These are phyloP conservation scores for Reinhardtius hippoglossoides DNA, from an alignment of 2,113 vertebrate genomes.

Conservation along the genomic window DNA sequence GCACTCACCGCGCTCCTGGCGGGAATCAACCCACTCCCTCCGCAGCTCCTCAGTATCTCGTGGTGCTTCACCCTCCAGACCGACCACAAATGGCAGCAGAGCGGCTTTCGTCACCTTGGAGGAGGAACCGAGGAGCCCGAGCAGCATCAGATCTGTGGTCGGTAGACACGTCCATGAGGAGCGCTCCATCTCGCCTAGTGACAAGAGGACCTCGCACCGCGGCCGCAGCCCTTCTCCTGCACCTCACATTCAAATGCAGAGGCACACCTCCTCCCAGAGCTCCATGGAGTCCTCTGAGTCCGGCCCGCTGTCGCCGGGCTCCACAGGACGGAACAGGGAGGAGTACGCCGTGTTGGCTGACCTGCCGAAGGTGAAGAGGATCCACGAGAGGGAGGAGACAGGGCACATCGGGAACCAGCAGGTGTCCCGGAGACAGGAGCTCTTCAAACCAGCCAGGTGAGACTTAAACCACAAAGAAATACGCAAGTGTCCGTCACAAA, in stretches of 20 bases:
- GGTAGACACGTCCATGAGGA: conserved; percentile 47
- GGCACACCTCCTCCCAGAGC: conserved; percentile 80
- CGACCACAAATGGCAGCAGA: conserved; percentile 44
- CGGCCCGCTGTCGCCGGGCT: conserved; percentile 65
- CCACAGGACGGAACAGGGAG: conserved; percentile 85
- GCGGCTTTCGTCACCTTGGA: conserved; percentile 46
- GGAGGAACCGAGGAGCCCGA: conserved; percentile 39
- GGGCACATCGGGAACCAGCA: conserved; percentile 66
- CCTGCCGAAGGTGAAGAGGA: conserved; percentile 87
- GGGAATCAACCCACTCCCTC: conserved; percentile 61
- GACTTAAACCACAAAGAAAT: conserved; percentile 48
- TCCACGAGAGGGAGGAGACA: conserved; percentile 77
- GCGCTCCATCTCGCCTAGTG: conserved; percentile 28
- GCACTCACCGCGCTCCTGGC: conserved; percentile 51
- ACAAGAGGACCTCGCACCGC: conserved; percentile 33
- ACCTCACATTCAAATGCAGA: conserved; percentile 54
- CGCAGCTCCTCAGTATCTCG: conserved; percentile 70
- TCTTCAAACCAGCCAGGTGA: conserved; percentile 94
- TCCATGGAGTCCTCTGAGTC: conserved; percentile 83
- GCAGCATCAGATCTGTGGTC: conserved; percentile 51
- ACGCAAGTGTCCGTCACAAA: neutral
- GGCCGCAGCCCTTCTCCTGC: conserved; percentile 71
- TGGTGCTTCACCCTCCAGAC: conserved; percentile 69
- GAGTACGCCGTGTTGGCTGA: conserved; percentile 90
- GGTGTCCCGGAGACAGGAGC: conserved; percentile 86